phyloP scores from a whole-genome alignment of 35 echinoderm and acorn worm species.

The Nesometra sesokonis region DNA sequence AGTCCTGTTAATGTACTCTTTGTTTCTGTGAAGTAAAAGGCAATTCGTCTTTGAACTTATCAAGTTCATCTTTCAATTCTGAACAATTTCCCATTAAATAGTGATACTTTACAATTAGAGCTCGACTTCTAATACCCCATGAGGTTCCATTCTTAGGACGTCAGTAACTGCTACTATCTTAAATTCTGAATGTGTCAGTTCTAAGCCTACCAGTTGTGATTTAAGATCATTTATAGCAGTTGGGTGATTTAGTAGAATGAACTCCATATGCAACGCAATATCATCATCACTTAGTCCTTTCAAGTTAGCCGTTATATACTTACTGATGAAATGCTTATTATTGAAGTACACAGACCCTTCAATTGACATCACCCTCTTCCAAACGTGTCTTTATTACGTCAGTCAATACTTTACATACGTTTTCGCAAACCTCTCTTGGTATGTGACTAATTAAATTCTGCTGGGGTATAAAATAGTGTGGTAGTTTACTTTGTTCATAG shows the following conservation, averaged over 20 bases:
- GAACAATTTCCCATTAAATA: not conserved
- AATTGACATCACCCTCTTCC: not conserved
- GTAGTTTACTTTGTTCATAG: not conserved
- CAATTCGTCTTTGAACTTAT: not conserved
- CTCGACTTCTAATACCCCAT: not conserved
- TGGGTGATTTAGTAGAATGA: no score
- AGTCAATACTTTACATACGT: not conserved
- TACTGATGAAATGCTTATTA: no score
- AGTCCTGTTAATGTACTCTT: not conserved
- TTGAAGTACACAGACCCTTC: no score
- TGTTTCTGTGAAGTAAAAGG: not conserved
- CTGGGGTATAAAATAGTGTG: not conserved
- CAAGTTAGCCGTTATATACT: no score
- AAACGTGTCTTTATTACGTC: not conserved
- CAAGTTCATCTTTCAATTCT: not conserved
- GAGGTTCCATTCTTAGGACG: no score
- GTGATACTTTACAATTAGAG: not conserved
- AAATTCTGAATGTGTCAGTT: no score
- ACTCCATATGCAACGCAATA: no score
- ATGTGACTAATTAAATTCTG: not conserved
- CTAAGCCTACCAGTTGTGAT: no score
- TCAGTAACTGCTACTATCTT: no score
- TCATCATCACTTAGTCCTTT: no score
- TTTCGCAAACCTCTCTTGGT: not conserved
- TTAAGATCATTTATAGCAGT: no score